Conservation (phyloP, 2,113 vertebrate genomes). For the Hylia prasina region DNA sequence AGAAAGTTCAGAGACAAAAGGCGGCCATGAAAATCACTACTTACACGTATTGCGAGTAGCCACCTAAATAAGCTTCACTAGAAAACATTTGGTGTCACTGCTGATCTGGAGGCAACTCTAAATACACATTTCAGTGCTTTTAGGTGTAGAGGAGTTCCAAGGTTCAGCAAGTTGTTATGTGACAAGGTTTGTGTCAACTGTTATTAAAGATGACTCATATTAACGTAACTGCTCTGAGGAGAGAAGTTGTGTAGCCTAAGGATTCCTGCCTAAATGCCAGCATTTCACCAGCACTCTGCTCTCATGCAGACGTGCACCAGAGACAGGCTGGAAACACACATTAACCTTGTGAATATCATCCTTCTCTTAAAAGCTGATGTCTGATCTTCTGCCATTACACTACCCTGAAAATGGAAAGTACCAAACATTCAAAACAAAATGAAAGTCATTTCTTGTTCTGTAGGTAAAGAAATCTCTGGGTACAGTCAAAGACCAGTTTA, state of each 20-base stretch:
- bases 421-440: background rate
- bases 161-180: background rate
- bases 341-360: background rate
- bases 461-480: background rate
- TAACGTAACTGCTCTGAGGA: background rate
- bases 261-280: background rate
- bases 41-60: background rate
- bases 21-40: background rate
- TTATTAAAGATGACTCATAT: constrained; percentile 5
- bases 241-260: background rate
- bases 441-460: background rate
- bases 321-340: background rate
- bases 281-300: background rate
- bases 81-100: background rate
- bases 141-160: background rate
- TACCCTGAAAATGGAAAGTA: background rate
- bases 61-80: background rate
- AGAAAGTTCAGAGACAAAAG: background rate
- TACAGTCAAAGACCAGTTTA: background rate
- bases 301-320: background rate
- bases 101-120: background rate
- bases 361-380: background rate
- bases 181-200: background rate
- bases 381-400: background rate
- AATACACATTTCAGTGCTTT: background rate